Base-by-base conservation (phyloP, 2,113 vertebrate species). In the Choloepus hoffmanni region DNA sequence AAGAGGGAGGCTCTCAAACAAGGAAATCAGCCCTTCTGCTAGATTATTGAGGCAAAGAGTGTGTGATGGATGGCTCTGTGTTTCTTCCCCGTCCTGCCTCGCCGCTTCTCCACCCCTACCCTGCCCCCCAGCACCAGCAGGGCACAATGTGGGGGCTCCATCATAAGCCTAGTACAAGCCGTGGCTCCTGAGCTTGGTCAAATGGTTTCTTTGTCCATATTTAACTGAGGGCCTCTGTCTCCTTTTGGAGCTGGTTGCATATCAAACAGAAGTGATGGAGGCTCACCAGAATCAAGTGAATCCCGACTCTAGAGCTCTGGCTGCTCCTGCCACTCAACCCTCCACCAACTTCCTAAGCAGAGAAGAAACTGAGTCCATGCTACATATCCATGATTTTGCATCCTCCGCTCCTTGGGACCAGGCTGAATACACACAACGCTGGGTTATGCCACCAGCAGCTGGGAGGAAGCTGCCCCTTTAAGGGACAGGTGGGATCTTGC, bases 21-120 rank as follows among this genome's bases (percentile, higher is more conserved):
- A 24, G 5, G 30, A 40, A 45, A 36, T 7, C 0, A 0, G 48
- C 18, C 11, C 55, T 50, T 26, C n/a, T 7, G 8, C 7, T 0
- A 24, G 12, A 14, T 45, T 24, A 45, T 26, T 18, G 21, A 24
- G 3, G 45, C n/a, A 67, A 24, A 24, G 70, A 28, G n/a, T 24
- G 30, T 7, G 21, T 1, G 0, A 5, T 9, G 50, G 13, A 63
- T 19, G 2, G 1, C 40, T 40, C 23, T 28, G 33, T 23, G 18
- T 33, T 8, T 24, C 36, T 15, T 55, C 77, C 53, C 0, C 16
- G 11, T 16, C 16, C 40, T 33, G 28, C 84, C 40, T 50, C 33
- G 15, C 65, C 40, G 1, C 2, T 2, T 50, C 40, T 19, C 65
- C 40, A 4, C 3, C 1, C 15, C 33, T 9, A 19, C 11, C 65